Evolutionary conservation across 2,113 vertebrate genomes (phyloP), one percentile per base, ranked within the genome.

Genomic region (Stigmatopora argus): DNA sequence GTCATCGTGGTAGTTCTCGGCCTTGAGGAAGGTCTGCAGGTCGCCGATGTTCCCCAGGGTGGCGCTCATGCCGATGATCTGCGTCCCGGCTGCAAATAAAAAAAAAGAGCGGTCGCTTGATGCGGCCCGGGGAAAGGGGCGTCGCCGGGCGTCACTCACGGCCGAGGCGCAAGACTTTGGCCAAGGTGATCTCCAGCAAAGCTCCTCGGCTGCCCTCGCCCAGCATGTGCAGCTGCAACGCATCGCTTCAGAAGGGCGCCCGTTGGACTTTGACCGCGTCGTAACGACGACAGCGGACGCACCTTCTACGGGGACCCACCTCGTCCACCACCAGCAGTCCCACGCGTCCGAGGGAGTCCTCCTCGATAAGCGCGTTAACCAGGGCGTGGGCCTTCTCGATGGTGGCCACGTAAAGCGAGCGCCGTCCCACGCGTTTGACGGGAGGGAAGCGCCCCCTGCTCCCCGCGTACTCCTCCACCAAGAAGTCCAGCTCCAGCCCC

Each of bases 41-140:
- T 99, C 97, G 72, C 71, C 80, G 58, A 96, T 91, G 17, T 98
- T 99, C 63, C 89, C 94, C 79, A 99, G 80, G 0, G 97, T 99
- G 68, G 97, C 97, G 75, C 96, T 99, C 96, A 98, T 98, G 4
- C 97, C 97, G 73, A 99, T 91, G 53, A 99, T 92, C 70, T 98
- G 97, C 5, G 92, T 95, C 8, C 70, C 77, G 72, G 87, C 97
- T 99, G 80, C 12, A 8, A 19, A 0, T 2, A 11, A n/a, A 19
- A 1, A 78, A 66, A 53, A 13, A 1, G 57, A 34, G 9, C 17
- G 1, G 2, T 4, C 7, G 10, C 19, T 9, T 12, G 19, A 13
- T 5, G 2, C 8, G 19, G 21, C 45, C 4, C 35, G 4, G 35
- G 4, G 35, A 5, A 6, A 10, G 4, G 17, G 58, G 35, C 12